These are phyloP conservation scores for Zonotrichia albicollis DNA, from an alignment of 2,797 vertebrate species.

Conservation along the genomic window DNA sequence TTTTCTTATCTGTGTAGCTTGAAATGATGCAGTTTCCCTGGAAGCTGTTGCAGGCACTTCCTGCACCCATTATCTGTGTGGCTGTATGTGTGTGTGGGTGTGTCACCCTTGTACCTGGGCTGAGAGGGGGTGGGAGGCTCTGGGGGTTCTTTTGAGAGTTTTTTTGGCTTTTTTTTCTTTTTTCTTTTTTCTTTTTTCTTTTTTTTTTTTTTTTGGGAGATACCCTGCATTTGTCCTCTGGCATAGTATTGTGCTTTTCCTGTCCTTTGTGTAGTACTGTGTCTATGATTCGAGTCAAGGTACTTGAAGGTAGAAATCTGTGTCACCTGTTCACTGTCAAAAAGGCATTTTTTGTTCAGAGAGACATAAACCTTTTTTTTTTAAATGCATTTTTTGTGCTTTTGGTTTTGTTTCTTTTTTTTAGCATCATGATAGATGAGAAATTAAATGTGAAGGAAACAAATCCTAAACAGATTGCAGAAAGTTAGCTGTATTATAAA, in stretches of 20 bases:
- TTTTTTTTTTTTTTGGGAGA: background rate
- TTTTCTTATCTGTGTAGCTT: background rate
- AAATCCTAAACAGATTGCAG: background rate
- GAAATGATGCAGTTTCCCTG: background rate
- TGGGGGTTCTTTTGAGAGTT: background rate
- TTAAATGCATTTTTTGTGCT: background rate
- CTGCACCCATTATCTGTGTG: background rate
- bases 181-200: background rate
- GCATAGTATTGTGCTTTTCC: background rate
- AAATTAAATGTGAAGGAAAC: background rate
- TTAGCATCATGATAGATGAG: conserved; percentile 2
- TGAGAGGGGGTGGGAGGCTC: background rate
- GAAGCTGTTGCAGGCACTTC: background rate
- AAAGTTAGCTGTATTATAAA: background rate
- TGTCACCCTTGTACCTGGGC: background rate
- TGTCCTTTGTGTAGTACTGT: background rate
- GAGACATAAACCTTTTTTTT: background rate
- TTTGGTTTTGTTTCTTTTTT: background rate
- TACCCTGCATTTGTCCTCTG: background rate
- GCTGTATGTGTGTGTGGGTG: conserved; percentile 27
- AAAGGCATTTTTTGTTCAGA: background rate
- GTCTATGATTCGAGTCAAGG: background rate
- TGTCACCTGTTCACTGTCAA: conserved; percentile 26
- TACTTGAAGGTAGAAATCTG: background rate
- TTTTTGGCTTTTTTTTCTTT: background rate